Base-by-base conservation (phyloP, 2,888 invertebrate genomes). In the Blastobasis lacticolella region DNA sequence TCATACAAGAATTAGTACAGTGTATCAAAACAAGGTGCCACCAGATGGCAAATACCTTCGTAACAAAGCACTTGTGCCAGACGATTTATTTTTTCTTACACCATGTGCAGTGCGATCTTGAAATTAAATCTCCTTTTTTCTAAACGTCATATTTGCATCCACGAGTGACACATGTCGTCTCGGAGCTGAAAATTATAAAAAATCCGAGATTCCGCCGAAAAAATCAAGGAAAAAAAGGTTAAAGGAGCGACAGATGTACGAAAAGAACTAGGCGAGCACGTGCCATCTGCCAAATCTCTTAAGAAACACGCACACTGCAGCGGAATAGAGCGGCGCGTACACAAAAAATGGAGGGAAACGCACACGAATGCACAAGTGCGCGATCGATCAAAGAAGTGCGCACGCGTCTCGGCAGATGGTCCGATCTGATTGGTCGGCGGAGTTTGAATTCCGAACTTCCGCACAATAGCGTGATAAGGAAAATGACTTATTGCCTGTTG, bases 251-350 rank as follows among this genome's bases (percentile, higher is more conserved):
- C 87, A 88, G 87, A 85, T 88, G 87, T 75, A 81, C 75, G 69
- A 66, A 79, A 82, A 83, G 80, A 78, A 74, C 75, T 69, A 64
- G 66, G 55, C 50, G 56, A 79, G 87, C 87, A 85, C 87, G 87
- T 87, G 87, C 87, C 87, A 86, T 88, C 87, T 88, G 87, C 87
- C 83, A 87, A 88, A 87, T 85, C 85, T 81, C 73, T 67, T 68
- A 75, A 83, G 83, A 71, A 75, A 72, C 64, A 63, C 71, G 63
- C 73, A 73, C 75, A 84, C 80, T 78, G 60, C 62, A 46, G 45
- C 43, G 66, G 61, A 70, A 73, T 71, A 72, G 71, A 69, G 56
- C 73, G 64, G 60, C 65, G 66, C 49, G 52, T 55, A 54, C 58
- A 71, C 70, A 75, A 79, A 78, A 82, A 74, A 71, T 59, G 60